Base-by-base conservation (phyloP, 2,797 vertebrate species). In the Gambelia wislizenii region DNA sequence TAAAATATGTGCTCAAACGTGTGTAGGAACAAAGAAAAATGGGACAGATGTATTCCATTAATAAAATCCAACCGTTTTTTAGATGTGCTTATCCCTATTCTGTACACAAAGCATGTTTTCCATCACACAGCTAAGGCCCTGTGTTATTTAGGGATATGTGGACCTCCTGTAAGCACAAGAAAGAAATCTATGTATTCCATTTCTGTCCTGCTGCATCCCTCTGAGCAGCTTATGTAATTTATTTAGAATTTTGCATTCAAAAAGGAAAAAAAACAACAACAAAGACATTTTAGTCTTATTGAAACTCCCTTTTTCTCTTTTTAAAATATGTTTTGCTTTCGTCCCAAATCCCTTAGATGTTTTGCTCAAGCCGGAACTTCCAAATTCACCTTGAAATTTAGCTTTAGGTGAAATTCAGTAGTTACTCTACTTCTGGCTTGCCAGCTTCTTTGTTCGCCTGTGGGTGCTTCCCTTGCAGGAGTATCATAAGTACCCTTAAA, bases 361-460 rank as follows among this genome's bases (percentile, higher is more conserved):
- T 70, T 79, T 89, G 83, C 75, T 56, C 36, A 54, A 56, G 67
- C 59, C 70, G 42, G 30, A 84, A 59, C 64, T 70, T 84, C 64
- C 83, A 85, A 89, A 89, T 79, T 84, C 61, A 76, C 78, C 78
- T 89, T 86, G 78, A 85, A 64, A 69, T 76, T 82, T 89, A 76
- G 77, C 78, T 86, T 42, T 86, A 30, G 69, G 78, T 67, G 20
- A 82, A 76, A 86, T 74, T 56, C 7, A 20, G 44, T 42, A 14
- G 69, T 42, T 36, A 30, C 25, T 33, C 64, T 27, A 33, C 36
- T 49, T 33, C 69, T 81, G 67, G 42, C 69, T 74, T 42, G 33
- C 27, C 84, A 59, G 44, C 44, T n/a, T 39, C 22, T 30, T 75
- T 12, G 36, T 86, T n/a, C 75, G 78, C 36, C 36, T 75, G n/a